phyloP scores from a whole-genome alignment of 2,797 vertebrate species.

The Crocidura indochinensis region DNA sequence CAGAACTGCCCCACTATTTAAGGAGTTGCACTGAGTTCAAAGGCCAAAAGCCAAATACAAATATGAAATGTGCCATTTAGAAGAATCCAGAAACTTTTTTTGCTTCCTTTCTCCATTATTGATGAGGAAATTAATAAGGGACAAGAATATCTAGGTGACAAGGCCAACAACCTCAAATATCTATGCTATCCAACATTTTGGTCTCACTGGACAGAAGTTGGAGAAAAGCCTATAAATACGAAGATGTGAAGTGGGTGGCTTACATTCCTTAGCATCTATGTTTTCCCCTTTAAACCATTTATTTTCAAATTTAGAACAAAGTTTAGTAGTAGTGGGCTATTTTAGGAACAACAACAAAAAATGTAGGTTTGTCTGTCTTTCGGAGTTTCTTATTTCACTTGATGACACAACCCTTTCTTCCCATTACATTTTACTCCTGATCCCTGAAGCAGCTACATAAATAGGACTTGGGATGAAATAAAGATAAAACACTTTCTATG shows the following conservation, averaged over 20 bases:
- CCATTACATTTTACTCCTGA: background rate
- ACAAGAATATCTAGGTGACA: conserved; percentile 10
- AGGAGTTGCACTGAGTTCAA: conserved; percentile 50
- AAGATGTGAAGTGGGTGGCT: background rate
- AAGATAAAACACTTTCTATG: conserved; percentile 43
- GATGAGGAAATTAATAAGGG: conserved; percentile 30
- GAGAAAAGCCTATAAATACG: conserved; percentile 38
- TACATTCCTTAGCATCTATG: background rate
- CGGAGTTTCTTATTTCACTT: conserved; percentile 24
- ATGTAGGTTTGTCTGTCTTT: background rate
- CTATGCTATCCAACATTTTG: background rate
- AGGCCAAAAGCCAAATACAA: conserved; percentile 38
- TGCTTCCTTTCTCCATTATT: conserved; percentile 41
- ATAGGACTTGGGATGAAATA: conserved; percentile 53
- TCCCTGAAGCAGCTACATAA: conserved; percentile 52
- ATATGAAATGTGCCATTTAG: conserved; percentile 23
- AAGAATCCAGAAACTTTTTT: conserved; percentile 9
- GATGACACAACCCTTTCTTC: background rate
- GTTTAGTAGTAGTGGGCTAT: conserved; percentile 50
- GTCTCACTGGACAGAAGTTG: background rate
- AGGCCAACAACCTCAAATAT: background rate
- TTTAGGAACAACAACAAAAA: conserved; percentile 44
- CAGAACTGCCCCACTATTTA: background rate
- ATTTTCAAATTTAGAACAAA: conserved; percentile 20
- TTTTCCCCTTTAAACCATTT: conserved; percentile 9